Percentiles rank a stretch among this genome's conserved stretches.
phyloP scores from a whole-genome alignment of 2,888 invertebrate species.

The Elmis aenea region DNA sequence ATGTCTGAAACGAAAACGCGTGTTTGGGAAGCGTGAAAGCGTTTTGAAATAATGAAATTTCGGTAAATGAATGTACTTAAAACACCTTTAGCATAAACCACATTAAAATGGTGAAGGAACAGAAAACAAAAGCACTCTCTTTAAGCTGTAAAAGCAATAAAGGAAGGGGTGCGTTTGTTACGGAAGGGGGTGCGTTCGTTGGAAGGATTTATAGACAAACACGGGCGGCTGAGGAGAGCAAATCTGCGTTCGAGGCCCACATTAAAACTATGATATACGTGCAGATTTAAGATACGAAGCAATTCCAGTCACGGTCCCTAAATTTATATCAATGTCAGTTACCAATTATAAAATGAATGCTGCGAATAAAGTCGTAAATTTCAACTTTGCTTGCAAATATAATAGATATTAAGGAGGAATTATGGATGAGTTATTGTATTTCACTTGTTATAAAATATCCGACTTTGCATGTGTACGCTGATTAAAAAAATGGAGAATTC shows the following conservation, averaged over 20 bases:
- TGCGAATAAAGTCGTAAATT: slow-evolving; percentile 43
- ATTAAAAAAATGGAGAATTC: too few relatives aligned
- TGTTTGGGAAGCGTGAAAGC: too few relatives aligned
- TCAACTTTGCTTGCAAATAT: slow-evolving; percentile 44
- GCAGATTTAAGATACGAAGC: slow-evolving; percentile 48
- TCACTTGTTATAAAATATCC: slow-evolving; percentile 13
- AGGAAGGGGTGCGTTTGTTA: slow-evolving; percentile 32
- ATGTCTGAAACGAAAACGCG: too few relatives aligned
- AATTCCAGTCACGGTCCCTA: slow-evolving; percentile 48
- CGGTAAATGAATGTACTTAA: too few relatives aligned
- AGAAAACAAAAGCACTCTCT: neutral
- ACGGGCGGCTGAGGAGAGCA: slow-evolving; percentile 39
- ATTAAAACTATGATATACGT: slow-evolving; percentile 49
- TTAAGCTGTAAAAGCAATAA: slow-evolving; percentile 36
- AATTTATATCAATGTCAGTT: slow-evolving; percentile 50
- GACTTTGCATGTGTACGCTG: too few relatives aligned
- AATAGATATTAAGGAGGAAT: slow-evolving; percentile 41
- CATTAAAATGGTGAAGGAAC: neutral
- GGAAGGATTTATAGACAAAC: slow-evolving; percentile 48
- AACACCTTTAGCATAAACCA: too few relatives aligned
- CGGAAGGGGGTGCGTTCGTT: slow-evolving; percentile 36
- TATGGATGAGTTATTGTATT: slow-evolving; percentile 21
- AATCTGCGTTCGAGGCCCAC: slow-evolving; percentile 45
- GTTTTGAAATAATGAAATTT: too few relatives aligned
- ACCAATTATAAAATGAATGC: slow-evolving; percentile 48